phyloP scores from a whole-genome alignment of 2,797 vertebrate species.

The Apogon hyalosoma region DNA sequence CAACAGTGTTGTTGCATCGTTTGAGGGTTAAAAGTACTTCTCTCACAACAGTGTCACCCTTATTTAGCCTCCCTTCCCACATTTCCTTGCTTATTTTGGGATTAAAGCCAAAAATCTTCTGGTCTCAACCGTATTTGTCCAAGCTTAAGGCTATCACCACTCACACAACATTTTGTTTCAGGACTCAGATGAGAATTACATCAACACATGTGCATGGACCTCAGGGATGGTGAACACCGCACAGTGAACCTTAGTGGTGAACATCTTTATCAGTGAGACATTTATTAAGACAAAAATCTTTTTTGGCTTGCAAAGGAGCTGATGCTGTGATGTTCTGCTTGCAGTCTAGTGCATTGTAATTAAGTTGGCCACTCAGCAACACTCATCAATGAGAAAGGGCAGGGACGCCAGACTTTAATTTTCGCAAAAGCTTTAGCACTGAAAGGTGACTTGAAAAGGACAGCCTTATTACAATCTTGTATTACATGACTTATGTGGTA shows the following conservation, averaged over 20 bases:
- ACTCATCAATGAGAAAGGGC: slow-evolving; percentile 57
- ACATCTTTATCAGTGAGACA: slow-evolving; percentile 35
- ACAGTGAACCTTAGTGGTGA: slow-evolving; percentile 10
- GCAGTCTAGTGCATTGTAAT: slow-evolving; percentile 56
- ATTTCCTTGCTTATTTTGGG: slow-evolving; percentile 21
- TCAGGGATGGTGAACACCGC: slow-evolving; percentile 1
- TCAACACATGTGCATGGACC: slow-evolving; percentile 29
- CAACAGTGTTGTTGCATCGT: slow-evolving; percentile 2
- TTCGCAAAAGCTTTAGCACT: slow-evolving; percentile 36
- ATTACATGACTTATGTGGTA: not conserved
- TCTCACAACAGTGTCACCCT: slow-evolving; percentile 24
- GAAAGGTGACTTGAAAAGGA: slow-evolving; percentile 23
- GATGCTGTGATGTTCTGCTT: slow-evolving; percentile 56
- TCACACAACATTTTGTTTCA: slow-evolving; percentile 19
- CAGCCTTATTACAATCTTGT: slow-evolving; percentile 1
- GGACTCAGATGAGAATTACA: slow-evolving; percentile 32
- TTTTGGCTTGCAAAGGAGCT: slow-evolving; percentile 68
- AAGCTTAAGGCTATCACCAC: slow-evolving; percentile 26
- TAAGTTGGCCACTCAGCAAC: slow-evolving; percentile 60
- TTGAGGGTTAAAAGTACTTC: slow-evolving; percentile 28
- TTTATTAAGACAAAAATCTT: slow-evolving; percentile 68
- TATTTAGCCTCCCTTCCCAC: slow-evolving; percentile 24
- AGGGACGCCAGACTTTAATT: slow-evolving; percentile 47
- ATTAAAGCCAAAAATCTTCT: slow-evolving; percentile 35
- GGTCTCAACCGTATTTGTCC: slow-evolving; percentile 28